A percentile compares a stretch with the other conserved stretches of the same genome.
phyloP scores from a whole-genome alignment of 2,797 vertebrate species.

The Morus bassanus region DNA sequence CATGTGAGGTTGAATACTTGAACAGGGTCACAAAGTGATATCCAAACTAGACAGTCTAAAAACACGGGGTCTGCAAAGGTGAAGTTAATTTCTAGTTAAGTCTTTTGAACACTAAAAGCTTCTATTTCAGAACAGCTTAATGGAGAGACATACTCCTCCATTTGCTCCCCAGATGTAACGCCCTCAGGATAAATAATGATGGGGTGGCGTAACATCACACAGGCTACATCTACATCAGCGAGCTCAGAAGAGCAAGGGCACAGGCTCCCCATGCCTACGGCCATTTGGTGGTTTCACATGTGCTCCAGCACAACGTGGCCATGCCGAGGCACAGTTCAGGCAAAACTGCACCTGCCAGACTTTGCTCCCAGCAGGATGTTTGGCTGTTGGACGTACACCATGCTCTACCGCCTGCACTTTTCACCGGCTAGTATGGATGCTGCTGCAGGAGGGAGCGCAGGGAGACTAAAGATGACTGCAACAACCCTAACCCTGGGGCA shows the following conservation, averaged over 20 bases:
- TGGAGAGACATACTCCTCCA: neutral
- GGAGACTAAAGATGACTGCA: neutral
- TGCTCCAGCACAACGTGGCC: neutral
- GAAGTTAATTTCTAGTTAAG: neutral
- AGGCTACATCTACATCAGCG: accelerated
- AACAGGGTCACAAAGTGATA: neutral
- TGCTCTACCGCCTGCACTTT: neutral
- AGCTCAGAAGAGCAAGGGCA: neutral
- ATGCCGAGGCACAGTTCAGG: accelerated
- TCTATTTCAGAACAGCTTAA: neutral
- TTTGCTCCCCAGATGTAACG: neutral
- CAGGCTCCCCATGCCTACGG: accelerated
- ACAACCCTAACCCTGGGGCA: accelerated
- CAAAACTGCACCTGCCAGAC: neutral
- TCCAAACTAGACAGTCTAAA: neutral
- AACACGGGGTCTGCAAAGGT: neutral
- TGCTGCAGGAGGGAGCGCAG: neutral
- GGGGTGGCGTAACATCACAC: neutral
- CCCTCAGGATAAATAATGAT: neutral
- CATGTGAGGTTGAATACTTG: neutral
- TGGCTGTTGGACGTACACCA: neutral
- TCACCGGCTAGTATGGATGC: neutral
- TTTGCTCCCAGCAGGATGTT: neutral
- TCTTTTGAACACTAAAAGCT: neutral
- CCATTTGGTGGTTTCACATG: accelerated